Conservation (phyloP, 2,113 vertebrate species). For the Megaceryle torquata region DNA sequence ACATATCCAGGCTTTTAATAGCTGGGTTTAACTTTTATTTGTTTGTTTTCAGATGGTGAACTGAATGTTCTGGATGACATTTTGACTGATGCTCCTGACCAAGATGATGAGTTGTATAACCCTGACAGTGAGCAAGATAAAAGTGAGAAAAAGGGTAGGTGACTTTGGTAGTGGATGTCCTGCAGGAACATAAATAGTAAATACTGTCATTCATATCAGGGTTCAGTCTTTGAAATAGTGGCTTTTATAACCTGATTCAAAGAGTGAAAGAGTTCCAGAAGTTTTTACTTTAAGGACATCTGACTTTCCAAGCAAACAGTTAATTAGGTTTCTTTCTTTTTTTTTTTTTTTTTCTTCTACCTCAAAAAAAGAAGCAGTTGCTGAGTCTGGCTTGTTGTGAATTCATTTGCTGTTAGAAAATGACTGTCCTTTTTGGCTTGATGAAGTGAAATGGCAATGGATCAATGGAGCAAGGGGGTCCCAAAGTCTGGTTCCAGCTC, state of each 20-base stretch:
- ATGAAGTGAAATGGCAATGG: background rate
- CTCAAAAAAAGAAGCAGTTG: background rate
- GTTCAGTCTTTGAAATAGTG: background rate
- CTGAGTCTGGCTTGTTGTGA: background rate
- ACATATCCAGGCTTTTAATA: background rate
- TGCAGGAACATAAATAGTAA: background rate
- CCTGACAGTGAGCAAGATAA: conserved; percentile 91
- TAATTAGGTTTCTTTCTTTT: background rate
- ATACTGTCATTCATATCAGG: background rate
- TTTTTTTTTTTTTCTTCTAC: background rate
- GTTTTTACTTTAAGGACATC: background rate
- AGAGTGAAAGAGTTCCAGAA: background rate
- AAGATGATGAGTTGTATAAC: conserved; percentile 97
- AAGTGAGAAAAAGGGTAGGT: conserved; percentile 94
- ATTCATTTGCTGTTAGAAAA: background rate
- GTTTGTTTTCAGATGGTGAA: conserved; percentile 86
- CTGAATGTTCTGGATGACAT: conserved; percentile 96
- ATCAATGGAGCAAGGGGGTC: background rate
- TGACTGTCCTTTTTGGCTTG: background rate
- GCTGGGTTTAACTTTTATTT: background rate
- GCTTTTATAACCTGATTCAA: background rate
- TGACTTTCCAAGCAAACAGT: background rate
- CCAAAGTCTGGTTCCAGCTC: background rate
- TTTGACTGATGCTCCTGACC: conserved; percentile 96
- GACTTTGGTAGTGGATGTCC: background rate